Evolutionary conservation across 2,797 vertebrate species (phyloP).

Genomic region (Lophius americanus): DNA sequence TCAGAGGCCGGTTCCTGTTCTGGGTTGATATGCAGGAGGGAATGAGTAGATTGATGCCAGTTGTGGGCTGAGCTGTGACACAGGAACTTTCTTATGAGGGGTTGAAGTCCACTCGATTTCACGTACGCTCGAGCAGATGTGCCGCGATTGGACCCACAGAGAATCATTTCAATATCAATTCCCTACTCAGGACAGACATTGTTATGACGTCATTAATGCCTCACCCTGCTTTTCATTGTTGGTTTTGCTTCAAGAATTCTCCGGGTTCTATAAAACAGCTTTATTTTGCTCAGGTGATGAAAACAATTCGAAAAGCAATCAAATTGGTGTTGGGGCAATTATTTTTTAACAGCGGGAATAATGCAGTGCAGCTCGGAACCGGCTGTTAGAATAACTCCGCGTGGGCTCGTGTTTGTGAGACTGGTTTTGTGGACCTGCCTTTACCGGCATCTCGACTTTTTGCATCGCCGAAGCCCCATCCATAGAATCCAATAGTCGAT

Average conservation of each 20-base stretch:
- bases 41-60: no score
- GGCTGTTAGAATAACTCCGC: not conserved
- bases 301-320: constrained; percentile 12
- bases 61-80: no score
- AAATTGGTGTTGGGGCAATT: not conserved
- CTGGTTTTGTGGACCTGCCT: not conserved
- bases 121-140: not conserved
- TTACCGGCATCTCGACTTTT: not conserved
- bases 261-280: constrained; percentile 1
- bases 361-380: not conserved
- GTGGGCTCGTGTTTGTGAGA: not conserved
- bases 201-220: not conserved
- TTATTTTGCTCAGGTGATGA: not conserved
- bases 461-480: not conserved
- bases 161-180: not conserved
- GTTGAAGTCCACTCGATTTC: no score
- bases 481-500: constrained; percentile 1
- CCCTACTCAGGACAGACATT: not conserved
- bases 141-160: not conserved
- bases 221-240: constrained; percentile 1
- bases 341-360: constrained; percentile 16
- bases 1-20: no score
- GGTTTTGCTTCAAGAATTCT: not conserved
- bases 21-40: no score
- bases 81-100: no score